Evolutionary conservation across 1,140 invertebrate genomes (phyloP), one percentile per base, ranked within the genome.

Genomic region (Aphelinus atriplicis): DNA sequence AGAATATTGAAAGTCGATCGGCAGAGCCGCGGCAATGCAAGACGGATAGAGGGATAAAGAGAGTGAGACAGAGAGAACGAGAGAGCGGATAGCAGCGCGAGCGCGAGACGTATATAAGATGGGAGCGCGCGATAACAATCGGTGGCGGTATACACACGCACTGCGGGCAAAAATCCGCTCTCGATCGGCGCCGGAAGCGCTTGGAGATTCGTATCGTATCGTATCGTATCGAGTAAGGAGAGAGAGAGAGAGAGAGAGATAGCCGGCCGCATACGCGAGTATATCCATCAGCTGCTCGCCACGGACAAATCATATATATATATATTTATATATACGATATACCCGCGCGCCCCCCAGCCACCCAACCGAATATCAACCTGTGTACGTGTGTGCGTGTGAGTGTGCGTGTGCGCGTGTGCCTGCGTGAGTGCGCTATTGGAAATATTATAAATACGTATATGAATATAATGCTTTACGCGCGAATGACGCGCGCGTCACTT

Each of bases 401-500:
- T 26, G 26, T 26, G 26, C 26, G 26, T 26, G 26, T 26, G 26
- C 26, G 26, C 26, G 26, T 26, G 26, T 26, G 26, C 26, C 26
- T 26, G 26, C 26, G 26, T 26, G 26, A 26, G 26, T 26, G 26
- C 26, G 26, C 26, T 26, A 26, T 26, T 75, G 73, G 65, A 75
- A 70, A 75, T 75, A 75, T 75, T 75, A 75, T 75, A 75, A 75
- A 80, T 81, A 79, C 75, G 76, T 79, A 80, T 81, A 79, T 71
- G 77, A 78, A 79, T 70, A 76, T 64, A 51, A 72, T 78, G 78
- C 71, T 26, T 26, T 26, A 26, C 26, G 26, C 26, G 26, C 26
- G 26, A 26, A 26, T 26, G 26, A 26, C 26, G 26, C 26, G 26
- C 26, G 26, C 26, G 26, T 26, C 26, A 26, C 26, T 26, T 26